Evolutionary conservation across 2,113 vertebrate genomes (phyloP).

Genomic region (Colistium nudipinnis): DNA sequence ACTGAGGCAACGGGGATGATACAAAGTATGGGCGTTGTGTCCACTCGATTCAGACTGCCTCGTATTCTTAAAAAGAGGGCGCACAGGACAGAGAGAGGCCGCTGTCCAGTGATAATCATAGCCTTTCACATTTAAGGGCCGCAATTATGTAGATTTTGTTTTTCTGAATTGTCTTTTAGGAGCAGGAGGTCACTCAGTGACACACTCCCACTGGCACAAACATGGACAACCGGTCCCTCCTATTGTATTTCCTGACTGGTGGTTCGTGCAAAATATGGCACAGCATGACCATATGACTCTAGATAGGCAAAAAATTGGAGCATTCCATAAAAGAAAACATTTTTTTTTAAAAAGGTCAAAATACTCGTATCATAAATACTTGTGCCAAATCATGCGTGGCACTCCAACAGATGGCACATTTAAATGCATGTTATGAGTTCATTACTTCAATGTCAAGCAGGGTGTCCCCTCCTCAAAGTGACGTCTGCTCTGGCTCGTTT

Average conservation of each 20-base stretch:
- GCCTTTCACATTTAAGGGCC: conserved; percentile 52
- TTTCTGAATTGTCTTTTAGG: conserved; percentile 42
- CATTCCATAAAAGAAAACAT: conserved; percentile 5
- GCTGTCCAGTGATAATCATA: conserved; percentile 60
- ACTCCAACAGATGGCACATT: conserved; percentile 58
- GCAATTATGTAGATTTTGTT: conserved; percentile 60
- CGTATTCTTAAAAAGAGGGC: conserved; percentile 33
- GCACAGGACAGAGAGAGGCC: conserved; percentile 37
- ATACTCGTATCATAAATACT: conserved; percentile 25
- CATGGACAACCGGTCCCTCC: conserved; percentile 25
- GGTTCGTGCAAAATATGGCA: conserved; percentile 20
- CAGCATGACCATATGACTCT: conserved; percentile 10
- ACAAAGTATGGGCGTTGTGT: conserved; percentile 39
- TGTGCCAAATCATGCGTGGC: conserved; percentile 32
- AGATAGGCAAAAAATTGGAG: background rate
- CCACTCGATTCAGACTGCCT: conserved; percentile 50
- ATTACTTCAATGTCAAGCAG: conserved; percentile 58
- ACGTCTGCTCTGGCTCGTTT: conserved; percentile 7
- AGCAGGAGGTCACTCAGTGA: conserved; percentile 43
- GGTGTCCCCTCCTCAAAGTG: conserved; percentile 36
- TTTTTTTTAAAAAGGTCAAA: conserved; percentile 25
- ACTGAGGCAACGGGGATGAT: conserved; percentile 4
- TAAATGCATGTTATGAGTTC: conserved; percentile 49
- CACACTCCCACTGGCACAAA: conserved; percentile 35
- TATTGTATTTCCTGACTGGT: conserved; percentile 22